A percentile compares a stretch with the other conserved stretches of the same genome.
Evolutionary conservation across 2,113 vertebrate species (phyloP).

Genomic region (Panthera tigris): DNA sequence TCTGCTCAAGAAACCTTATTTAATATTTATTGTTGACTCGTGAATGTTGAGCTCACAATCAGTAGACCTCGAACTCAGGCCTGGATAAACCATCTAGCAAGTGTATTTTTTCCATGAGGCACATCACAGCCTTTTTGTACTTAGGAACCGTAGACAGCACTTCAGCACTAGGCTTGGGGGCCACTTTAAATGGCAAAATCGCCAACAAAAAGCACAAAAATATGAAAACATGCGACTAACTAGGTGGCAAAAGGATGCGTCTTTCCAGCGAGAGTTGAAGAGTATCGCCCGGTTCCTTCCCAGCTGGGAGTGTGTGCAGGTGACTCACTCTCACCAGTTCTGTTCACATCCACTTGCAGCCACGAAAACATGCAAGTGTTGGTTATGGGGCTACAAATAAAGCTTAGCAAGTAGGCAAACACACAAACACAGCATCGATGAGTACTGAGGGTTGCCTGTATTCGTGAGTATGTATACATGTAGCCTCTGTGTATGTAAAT

Average conservation of each 20-base stretch:
- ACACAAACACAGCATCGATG: background rate
- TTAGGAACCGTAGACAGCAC: background rate
- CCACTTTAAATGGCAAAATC: background rate
- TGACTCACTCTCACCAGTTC: background rate
- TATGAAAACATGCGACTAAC: background rate
- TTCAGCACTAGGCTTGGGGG: background rate
- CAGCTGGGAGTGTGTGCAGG: background rate
- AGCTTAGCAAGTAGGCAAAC: background rate
- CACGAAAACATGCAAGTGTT: background rate
- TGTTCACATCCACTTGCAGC: background rate
- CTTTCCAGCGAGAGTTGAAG: background rate
- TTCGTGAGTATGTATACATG: fast-evolving
- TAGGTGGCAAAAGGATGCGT: background rate
- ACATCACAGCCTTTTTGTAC: background rate
- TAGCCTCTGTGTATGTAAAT: fast-evolving
- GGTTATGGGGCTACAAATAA: background rate
- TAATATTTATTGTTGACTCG: background rate
- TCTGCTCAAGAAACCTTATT: background rate
- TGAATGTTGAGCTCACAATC: background rate
- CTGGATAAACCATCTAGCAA: background rate
- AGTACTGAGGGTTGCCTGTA: background rate
- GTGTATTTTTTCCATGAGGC: background rate
- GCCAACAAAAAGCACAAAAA: background rate
- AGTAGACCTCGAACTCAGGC: background rate
- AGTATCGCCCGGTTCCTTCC: background rate